phyloP scores from a whole-genome alignment of 2,113 vertebrate species.

The Gila orcuttii region DNA sequence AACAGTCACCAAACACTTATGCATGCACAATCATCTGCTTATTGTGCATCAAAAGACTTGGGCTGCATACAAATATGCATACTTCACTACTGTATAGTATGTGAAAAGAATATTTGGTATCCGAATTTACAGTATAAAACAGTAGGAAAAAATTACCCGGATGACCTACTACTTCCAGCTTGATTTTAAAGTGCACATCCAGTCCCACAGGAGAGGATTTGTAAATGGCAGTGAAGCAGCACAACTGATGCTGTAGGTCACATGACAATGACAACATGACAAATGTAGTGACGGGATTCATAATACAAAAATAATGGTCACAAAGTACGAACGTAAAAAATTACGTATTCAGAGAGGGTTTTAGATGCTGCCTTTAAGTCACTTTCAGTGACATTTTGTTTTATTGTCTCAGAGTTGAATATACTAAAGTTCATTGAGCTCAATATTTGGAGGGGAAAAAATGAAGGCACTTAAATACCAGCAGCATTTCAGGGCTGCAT shows the following conservation, averaged over 20 bases:
- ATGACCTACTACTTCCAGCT: background rate
- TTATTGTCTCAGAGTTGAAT: background rate
- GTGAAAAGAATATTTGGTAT: background rate
- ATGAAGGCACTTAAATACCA: background rate
- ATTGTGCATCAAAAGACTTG: background rate
- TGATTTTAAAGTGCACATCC: background rate
- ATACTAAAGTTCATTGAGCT: background rate
- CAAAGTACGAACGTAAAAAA: background rate
- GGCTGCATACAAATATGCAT: background rate
- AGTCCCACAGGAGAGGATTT: background rate
- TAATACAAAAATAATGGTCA: background rate
- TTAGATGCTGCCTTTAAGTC: background rate
- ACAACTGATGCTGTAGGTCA: background rate
- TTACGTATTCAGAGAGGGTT: background rate
- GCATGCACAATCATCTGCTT: background rate
- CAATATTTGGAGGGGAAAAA: background rate
- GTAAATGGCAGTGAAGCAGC: background rate
- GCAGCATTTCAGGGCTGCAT: background rate
- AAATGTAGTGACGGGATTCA: background rate
- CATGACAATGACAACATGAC: background rate
- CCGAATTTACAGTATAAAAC: background rate
- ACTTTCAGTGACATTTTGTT: constrained; percentile 35
- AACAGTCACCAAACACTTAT: background rate
- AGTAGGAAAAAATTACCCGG: background rate
- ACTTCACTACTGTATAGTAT: background rate